phyloP scores from a whole-genome alignment of 2,888 invertebrate species.

The Scaeva pyrastri region DNA sequence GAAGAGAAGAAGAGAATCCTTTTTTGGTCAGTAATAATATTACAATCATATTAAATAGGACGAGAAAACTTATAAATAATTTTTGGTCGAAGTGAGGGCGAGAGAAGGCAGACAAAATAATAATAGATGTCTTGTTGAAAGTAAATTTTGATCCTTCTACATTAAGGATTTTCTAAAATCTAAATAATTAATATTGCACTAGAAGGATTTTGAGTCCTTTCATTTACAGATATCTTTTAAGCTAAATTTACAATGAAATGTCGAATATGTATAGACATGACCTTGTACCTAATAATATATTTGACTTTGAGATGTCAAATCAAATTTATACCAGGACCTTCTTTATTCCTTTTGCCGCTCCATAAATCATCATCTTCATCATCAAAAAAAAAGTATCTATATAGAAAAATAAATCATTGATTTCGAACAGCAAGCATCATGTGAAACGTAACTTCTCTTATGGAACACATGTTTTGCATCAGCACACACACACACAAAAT shows the following conservation, averaged over 20 bases:
- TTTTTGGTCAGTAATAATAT: background rate
- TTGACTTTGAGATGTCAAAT: constrained; percentile 5
- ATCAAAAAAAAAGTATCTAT: background rate
- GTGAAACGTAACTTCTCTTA: constrained; percentile 54
- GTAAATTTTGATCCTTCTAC: background rate
- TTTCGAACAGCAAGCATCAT: constrained; percentile 15
- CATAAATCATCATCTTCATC: constrained; percentile 52
- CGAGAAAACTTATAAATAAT: background rate
- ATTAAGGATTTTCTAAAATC: background rate
- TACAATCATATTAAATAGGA: background rate
- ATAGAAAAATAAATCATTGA: constrained; percentile 50
- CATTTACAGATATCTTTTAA: background rate
- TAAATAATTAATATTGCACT: background rate
- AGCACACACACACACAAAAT: constrained; percentile 42
- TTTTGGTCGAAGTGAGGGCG: background rate
- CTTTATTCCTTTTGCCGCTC: background rate
- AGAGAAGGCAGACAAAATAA: background rate
- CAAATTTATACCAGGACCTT: background rate
- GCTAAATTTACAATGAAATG: too few species aligned
- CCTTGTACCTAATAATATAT: background rate
- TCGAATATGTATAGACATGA: background rate
- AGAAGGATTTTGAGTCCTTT: background rate
- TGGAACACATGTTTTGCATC: constrained; percentile 64
- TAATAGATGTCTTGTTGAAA: constrained; percentile 1
- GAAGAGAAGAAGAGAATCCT: background rate